Conservation (phyloP, 2,797 vertebrate genomes). For the Lithobates sylvaticus region DNA sequence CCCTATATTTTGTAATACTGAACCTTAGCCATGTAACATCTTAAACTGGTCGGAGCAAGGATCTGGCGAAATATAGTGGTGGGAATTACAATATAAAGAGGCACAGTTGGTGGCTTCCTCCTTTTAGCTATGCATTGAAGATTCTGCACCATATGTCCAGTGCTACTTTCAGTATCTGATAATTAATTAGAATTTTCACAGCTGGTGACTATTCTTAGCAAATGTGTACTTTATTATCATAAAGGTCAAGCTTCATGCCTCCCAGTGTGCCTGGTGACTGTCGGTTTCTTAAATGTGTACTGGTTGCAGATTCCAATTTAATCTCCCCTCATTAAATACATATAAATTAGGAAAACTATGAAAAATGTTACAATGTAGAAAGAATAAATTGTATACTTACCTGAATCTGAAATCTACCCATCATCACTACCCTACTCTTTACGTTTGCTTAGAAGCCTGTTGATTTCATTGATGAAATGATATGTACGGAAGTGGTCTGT, state of each 20-base stretch:
- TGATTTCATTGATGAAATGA: no score
- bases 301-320: slow-evolving; percentile 5
- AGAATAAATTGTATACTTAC: no score
- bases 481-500: no score
- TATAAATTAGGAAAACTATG: no score
- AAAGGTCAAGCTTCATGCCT: slow-evolving; percentile 4
- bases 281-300: not conserved
- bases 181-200: slow-evolving; percentile 11
- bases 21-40: not conserved
- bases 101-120: not conserved
- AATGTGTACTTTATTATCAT: slow-evolving; percentile 7
- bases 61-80: not conserved
- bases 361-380: no score
- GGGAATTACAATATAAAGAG: not conserved
- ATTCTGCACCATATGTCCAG: not conserved
- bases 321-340: not conserved
- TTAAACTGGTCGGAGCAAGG: not conserved
- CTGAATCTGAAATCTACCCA: no score
- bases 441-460: no score
- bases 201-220: not conserved
- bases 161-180: not conserved
- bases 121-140: slow-evolving; percentile 1
- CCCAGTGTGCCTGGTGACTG: not conserved
- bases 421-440: no score
- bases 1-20: not conserved